Evolutionary conservation across 2,888 invertebrate species (phyloP), one percentile per base, ranked within the genome.

Genomic region (Polyommatus iphigenia): DNA sequence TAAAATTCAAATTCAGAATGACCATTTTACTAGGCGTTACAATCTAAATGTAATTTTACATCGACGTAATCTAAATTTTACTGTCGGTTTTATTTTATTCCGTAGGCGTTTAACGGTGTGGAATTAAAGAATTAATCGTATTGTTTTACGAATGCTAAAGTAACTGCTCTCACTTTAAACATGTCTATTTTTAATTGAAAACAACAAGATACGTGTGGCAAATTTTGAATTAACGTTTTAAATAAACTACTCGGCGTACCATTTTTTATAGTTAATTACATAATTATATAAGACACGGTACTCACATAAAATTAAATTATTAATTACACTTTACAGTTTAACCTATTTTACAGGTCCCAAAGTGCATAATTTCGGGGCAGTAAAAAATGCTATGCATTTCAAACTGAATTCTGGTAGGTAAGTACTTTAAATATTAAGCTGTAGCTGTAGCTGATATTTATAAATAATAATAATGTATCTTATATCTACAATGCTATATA

Each of bases 81-180:
- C 81, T 82, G 83, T 82, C 82, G 82, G 79, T 84, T 84, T 83
- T 83, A 84, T 82, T 82, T 79, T 77, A 78, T 81, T 82, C 78
- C 79, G 83, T 81, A 81, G 83, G 81, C 76, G 81, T 83, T 83
- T 83, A 54, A 81, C 83, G 81, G 80, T 82, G 79, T 77, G 57
- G 59, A 81, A 80, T 41, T 79, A 29, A 67, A 67, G 67, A 67
- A 67, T 67, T 32, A 18, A 67, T 67, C 67, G 67, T 13, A 67
- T 41, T 46, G 73, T 73, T 73, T 73, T 5, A 46, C 73, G 46
- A 10, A 20, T 13, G 5, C 24, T 73, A 46, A 73, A 73, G 41
- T 73, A 73, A 20, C 46, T 3, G 41, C 41, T 73, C 73, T 73
- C 20, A 72, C 41, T 41, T 20, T 20, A 46, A 41, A 73, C 24